Evolutionary conservation across 2,797 vertebrate species (phyloP).

Genomic region (Pseudopleuronectes americanus): DNA sequence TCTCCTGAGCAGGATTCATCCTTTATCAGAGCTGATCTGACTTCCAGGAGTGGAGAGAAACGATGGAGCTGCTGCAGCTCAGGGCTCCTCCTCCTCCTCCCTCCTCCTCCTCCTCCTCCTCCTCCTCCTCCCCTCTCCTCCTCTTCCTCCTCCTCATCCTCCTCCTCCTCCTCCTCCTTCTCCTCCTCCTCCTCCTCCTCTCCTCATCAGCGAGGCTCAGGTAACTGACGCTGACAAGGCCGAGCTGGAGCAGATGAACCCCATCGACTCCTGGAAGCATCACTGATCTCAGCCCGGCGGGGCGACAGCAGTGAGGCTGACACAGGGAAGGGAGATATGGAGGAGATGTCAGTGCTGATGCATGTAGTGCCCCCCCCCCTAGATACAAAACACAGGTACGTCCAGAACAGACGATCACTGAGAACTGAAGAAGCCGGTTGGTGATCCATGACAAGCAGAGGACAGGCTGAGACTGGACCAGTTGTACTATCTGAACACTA

Average conservation of each 20-base stretch:
- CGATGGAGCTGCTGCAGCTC: conserved; percentile 35
- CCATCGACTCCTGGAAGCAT: conserved; percentile 58
- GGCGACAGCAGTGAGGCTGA: conserved; percentile 16
- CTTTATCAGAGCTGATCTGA: conserved; percentile 27
- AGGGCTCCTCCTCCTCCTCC: conserved; percentile 34
- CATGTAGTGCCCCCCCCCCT: not conserved
- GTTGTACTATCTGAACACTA: conserved; percentile 50
- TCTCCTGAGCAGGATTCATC: conserved; percentile 28
- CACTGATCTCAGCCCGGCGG: conserved; percentile 47
- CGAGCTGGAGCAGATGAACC: conserved; percentile 63
- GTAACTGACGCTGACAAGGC: conserved; percentile 62
- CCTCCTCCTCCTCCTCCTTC: conserved; percentile 11
- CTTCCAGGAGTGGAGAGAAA: not conserved
- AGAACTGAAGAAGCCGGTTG: not conserved
- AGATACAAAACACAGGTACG: conserved; percentile 5
- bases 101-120: conserved; percentile 19
- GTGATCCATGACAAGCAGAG: conserved; percentile 11
- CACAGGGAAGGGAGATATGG: conserved; percentile 13
- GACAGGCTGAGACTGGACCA: not conserved
- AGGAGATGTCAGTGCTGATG: conserved; percentile 25
- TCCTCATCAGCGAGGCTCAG: conserved; percentile 45
- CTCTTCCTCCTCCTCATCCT: conserved; percentile 15
- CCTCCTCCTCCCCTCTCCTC: conserved; percentile 16
- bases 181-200: conserved; percentile 36
- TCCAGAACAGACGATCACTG: conserved; percentile 11